phyloP scores from a whole-genome alignment of 2,113 vertebrate species.

The Saguinus imperator region DNA sequence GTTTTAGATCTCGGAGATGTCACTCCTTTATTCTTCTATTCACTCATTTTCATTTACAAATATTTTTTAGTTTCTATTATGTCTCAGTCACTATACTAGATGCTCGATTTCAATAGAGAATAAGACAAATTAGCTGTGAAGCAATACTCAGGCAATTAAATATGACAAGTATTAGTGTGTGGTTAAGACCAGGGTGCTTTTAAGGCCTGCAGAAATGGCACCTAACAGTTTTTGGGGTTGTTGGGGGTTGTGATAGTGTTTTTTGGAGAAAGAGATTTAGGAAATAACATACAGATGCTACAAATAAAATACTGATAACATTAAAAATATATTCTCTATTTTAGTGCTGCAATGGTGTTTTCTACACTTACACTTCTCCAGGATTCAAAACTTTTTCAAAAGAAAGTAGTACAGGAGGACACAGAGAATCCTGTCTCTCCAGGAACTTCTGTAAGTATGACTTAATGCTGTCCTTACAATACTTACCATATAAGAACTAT shows the following conservation, averaged over 20 bases:
- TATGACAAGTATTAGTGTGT: not conserved
- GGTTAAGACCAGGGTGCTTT: not conserved
- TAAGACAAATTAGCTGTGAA: not conserved
- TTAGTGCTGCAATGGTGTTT: conserved; percentile 88
- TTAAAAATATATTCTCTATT: conserved; percentile 43
- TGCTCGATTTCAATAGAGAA: not conserved
- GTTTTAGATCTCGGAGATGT: not conserved
- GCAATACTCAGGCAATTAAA: not conserved
- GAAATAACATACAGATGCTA: not conserved
- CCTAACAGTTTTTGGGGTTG: not conserved
- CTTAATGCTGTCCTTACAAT: conserved; percentile 7
- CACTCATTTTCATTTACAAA: not conserved
- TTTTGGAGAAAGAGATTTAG: not conserved
- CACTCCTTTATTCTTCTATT: not conserved
- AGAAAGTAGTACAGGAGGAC: not conserved
- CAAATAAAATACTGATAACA: not conserved
- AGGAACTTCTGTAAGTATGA: conserved; percentile 70
- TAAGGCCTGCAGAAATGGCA: not conserved
- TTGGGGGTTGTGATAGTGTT: not conserved
- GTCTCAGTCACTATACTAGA: not conserved
- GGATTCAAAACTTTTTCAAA: conserved; percentile 84
- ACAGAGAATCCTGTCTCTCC: conserved; percentile 33
- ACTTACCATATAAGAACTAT: not conserved
- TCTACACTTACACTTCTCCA: conserved; percentile 90
- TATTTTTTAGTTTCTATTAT: not conserved